Evolutionary conservation across 1,140 invertebrate genomes (phyloP), one percentile per base, ranked within the genome.

Genomic region (Brachystomella parvula): DNA sequence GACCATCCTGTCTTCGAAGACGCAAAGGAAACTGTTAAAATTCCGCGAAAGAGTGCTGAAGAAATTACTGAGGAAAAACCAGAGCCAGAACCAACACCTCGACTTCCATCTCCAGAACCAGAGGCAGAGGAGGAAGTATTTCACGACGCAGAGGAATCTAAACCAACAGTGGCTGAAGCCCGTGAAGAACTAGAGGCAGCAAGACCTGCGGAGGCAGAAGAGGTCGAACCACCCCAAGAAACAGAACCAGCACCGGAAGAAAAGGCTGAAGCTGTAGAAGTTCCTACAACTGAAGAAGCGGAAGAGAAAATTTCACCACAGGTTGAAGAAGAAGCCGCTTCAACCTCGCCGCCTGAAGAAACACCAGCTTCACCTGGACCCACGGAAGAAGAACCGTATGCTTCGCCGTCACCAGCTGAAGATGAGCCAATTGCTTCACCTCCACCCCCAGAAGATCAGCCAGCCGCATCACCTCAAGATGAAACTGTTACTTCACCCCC

Each of bases 1-100:
- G 65, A 61, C 15, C 15, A 24, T 32, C 59, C 60, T 2, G 21
- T 28, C 1, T 21, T 57, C n/a, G 32, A 35, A 9, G 59, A 66
- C 24, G 59, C 65, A 2, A 56, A 66, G 30, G 59, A 66, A 62
- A 66, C 65, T 19, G 31, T 66, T 6, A 66, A 61, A 60, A 47
- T 67, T 39, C 49, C 65, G 44, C 17, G 47, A 1, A 12, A 24
- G 19, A 19, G 3, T 24, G 39, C 21, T 21, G 39, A 62, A 24
- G 60, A 35, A 62, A 33, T 28, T 3, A 63, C 17, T 26, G 28
- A 33, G 26, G 53, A 57, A 59, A 12, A 15, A 28, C 59, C 30
- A 19, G 39, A 35, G 30, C n/a, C 32, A 65, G 35, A 65, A 61
- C 58, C 33, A 33, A 29, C 32, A 53, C 29, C 24, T 56, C 19